Percentiles rank a stretch among this genome's conserved stretches.
Conservation (phyloP, 2,888 invertebrate genomes). For the Mesorhabditis belari region DNA sequence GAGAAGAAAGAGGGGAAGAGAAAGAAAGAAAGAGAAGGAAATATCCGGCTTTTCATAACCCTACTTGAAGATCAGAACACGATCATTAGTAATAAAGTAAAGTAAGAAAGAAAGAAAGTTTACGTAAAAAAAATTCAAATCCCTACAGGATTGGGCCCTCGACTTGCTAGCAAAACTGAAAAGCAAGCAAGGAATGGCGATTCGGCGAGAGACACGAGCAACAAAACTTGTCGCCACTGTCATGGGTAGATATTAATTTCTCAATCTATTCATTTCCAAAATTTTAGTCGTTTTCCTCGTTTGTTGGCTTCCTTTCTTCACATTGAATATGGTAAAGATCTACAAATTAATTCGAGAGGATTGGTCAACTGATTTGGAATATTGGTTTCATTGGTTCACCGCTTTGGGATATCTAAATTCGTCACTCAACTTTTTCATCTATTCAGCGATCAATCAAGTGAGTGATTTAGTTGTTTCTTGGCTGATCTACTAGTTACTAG, state of each 20-base stretch:
- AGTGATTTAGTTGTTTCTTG: no score
- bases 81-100: no score
- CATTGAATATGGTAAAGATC: constrained; percentile 55
- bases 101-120: not conserved
- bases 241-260: constrained; percentile 54
- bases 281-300: constrained; percentile 58
- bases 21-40: no score
- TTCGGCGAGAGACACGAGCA: constrained; percentile 51
- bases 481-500: no score
- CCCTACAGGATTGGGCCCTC: constrained; percentile 40
- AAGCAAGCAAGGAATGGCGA: constrained; percentile 52
- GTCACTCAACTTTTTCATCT: constrained; percentile 58
- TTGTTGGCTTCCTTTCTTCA: constrained; percentile 60
- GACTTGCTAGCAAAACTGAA: constrained; percentile 50
- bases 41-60: no score
- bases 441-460: constrained; percentile 56
- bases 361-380: constrained; percentile 40
- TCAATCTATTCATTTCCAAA: no score
- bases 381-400: constrained; percentile 43
- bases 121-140: not conserved
- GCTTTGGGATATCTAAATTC: constrained; percentile 57
- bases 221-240: constrained; percentile 56
- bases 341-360: constrained; percentile 36
- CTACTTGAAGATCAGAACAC: no score
- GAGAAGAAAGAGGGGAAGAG: no score